A percentile compares a stretch with the other conserved stretches of the same genome.
phyloP scores from a whole-genome alignment of 2,113 vertebrate genomes.

The Pterocles gutturalis region DNA sequence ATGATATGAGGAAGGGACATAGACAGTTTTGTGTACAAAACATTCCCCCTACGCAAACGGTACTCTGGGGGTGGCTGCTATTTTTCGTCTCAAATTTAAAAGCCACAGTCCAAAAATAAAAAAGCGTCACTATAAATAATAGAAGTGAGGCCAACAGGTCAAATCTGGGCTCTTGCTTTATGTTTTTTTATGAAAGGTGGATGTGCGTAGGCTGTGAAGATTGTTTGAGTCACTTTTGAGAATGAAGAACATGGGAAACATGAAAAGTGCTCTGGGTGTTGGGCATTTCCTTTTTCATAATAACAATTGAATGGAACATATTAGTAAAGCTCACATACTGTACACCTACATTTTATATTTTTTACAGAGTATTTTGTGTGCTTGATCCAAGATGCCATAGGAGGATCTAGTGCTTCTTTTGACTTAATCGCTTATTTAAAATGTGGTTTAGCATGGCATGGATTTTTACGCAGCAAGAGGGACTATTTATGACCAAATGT shows the following conservation, averaged over 20 bases:
- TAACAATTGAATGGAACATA: slow-evolving; percentile 39
- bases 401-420: neutral
- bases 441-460: neutral
- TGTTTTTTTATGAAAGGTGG: neutral
- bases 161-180: neutral
- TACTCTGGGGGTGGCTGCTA: slow-evolving; percentile 5
- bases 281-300: slow-evolving; percentile 22
- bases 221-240: slow-evolving; percentile 39
- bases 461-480: neutral
- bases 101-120: slow-evolving; percentile 54
- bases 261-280: neutral
- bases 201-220: slow-evolving; percentile 21
- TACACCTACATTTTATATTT: neutral
- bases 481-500: neutral
- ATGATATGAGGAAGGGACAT: neutral
- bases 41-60: slow-evolving; percentile 43
- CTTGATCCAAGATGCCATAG: neutral
- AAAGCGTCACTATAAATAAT: neutral
- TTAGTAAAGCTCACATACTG: slow-evolving; percentile 12
- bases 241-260: slow-evolving; percentile 34
- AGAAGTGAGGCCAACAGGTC: neutral
- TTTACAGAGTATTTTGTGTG: neutral
- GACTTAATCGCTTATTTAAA: neutral
- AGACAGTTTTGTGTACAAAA: slow-evolving; percentile 60
- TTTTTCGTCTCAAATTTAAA: slow-evolving; percentile 7